Conservation (phyloP, 2,797 vertebrate species). For the Scleropages formosus region DNA sequence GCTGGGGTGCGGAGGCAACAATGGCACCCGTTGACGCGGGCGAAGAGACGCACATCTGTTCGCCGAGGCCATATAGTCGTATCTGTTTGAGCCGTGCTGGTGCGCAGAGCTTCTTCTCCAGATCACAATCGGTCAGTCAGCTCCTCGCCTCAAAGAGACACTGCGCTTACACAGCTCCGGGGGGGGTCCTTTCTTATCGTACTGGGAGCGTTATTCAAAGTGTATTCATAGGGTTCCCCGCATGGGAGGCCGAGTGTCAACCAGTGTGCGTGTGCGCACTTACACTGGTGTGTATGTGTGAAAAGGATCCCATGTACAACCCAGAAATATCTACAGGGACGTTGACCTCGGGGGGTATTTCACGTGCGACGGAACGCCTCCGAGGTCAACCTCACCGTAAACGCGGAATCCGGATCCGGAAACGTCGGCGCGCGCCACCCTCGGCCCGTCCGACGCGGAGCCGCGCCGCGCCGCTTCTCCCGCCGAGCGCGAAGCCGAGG, state of each 20-base stretch:
- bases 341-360: no score
- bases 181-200: slow-evolving; percentile 54
- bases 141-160: slow-evolving; percentile 43
- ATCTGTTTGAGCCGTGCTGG: slow-evolving; percentile 29
- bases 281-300: slow-evolving; percentile 35
- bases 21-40: slow-evolving; percentile 66
- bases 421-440: not conserved
- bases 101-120: slow-evolving; percentile 52
- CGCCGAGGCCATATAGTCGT: slow-evolving; percentile 32
- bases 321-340: no score
- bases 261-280: slow-evolving; percentile 7
- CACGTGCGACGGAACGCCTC: no score
- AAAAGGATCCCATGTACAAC: slow-evolving; percentile 22
- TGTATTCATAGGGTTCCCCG: slow-evolving; percentile 3
- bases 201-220: slow-evolving; percentile 52
- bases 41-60: slow-evolving; percentile 58
- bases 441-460: not conserved
- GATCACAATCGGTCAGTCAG: slow-evolving; percentile 58
- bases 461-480: slow-evolving; percentile 19
- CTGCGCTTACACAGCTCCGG: slow-evolving; percentile 47
- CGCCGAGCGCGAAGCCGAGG: not conserved
- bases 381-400: no score
- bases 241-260: slow-evolving; percentile 24
- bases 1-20: slow-evolving; percentile 60
- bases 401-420: no score